Conservation (phyloP, 30 jellyfish, hydroid and myxozoan genomes). For the Sanderia malayensis region DNA sequence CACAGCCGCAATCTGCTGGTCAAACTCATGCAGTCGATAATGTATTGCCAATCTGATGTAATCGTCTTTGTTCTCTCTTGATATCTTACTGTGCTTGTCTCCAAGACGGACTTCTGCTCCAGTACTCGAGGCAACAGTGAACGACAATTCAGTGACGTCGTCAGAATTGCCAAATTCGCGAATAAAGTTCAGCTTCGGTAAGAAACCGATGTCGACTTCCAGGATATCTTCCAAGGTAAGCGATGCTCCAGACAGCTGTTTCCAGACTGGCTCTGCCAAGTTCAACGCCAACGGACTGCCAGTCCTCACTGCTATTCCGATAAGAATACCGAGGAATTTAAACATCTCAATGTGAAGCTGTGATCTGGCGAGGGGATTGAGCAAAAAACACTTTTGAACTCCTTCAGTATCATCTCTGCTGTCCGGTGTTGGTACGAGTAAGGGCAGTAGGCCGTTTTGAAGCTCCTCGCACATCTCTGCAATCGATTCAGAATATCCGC, state of each 20-base stretch:
- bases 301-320: conserved; percentile 82
- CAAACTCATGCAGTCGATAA: conserved; percentile 69
- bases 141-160: conserved; percentile 57
- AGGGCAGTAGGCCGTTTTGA: conserved; percentile 78
- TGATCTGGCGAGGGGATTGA: conserved; percentile 57
- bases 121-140: conserved; percentile 54
- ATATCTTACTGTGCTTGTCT: conserved; percentile 39
- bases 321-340: conserved; percentile 67
- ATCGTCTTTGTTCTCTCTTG: conserved; percentile 49
- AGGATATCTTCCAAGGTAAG: conserved; percentile 68
- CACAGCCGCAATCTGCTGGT: conserved; percentile 72
- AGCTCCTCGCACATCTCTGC: conserved; percentile 94
- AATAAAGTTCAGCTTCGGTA: conserved; percentile 48
- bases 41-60: conserved; percentile 41
- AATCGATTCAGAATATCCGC: conserved; percentile 90
- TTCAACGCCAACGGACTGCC: conserved; percentile 84
- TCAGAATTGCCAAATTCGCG: conserved; percentile 45
- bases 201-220: conserved; percentile 76
- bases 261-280: conserved; percentile 93
- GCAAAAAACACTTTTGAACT: conserved; percentile 44
- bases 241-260: conserved; percentile 64
- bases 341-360: conserved; percentile 63
- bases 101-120: conserved; percentile 39
- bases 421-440: conserved; percentile 77
- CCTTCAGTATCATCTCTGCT: conserved; percentile 69